phyloP scores from a whole-genome alignment of 2,888 invertebrate genomes.

The Volucella inflata region DNA sequence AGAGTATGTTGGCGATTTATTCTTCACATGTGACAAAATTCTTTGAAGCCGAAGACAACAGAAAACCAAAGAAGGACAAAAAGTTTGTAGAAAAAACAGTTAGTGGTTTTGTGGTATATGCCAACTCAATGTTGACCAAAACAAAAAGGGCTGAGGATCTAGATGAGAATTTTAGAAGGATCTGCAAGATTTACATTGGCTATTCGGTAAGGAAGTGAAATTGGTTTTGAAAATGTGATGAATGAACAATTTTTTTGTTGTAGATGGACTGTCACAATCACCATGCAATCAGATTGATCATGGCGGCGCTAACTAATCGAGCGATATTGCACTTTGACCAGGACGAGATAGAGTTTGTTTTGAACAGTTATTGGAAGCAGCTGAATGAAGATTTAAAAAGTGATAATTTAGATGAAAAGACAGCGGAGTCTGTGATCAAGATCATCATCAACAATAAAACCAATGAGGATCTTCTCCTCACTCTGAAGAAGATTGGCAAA shows the following conservation, averaged over 20 bases:
- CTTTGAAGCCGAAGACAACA: conserved; percentile 73
- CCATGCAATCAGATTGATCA: conserved; percentile 80
- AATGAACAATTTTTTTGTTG: not conserved
- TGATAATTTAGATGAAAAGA: conserved; percentile 70
- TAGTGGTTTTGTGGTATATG: conserved; percentile 77
- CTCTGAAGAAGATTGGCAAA: conserved; percentile 77
- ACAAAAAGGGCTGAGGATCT: conserved; percentile 55
- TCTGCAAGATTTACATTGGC: conserved; percentile 82
- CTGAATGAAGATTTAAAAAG: conserved; percentile 78
- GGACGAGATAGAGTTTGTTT: conserved; percentile 82
- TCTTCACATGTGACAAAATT: conserved; percentile 71
- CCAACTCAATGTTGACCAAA: conserved; percentile 73
- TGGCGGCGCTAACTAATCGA: conserved; percentile 79
- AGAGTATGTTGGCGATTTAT: conserved; percentile 74
- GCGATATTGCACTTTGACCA: conserved; percentile 80
- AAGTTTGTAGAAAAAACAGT: conserved; percentile 80
- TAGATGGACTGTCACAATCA: conserved; percentile 81
- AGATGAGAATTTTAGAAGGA: conserved; percentile 80
- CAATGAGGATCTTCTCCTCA: conserved; percentile 81
- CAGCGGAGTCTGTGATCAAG: conserved; percentile 79
- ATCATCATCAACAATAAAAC: conserved; percentile 81
- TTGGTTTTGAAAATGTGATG: not conserved
- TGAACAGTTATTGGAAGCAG: conserved; percentile 81
- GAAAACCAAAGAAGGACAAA: conserved; percentile 77
- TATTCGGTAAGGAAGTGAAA: conserved; percentile 79